Conservation (phyloP, 2,888 invertebrate species). For the Cecidostiba fungosa region DNA sequence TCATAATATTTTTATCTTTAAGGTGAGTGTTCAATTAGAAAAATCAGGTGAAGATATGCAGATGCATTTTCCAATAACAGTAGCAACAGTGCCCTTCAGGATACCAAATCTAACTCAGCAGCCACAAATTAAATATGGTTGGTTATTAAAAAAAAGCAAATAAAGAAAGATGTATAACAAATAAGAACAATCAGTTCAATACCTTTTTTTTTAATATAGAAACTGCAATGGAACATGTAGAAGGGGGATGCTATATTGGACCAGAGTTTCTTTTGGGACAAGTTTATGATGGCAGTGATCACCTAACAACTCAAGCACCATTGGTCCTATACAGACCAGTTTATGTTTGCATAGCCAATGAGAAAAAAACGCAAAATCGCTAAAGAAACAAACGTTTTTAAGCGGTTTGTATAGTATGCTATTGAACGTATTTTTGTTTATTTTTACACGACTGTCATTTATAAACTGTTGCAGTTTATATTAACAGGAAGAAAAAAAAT, state of each 20-base stretch:
- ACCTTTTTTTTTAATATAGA: slow-evolving; percentile 81
- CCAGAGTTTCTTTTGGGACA: slow-evolving; percentile 90
- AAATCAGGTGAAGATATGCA: slow-evolving; percentile 87
- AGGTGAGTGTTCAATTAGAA: slow-evolving; percentile 87
- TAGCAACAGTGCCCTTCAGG: slow-evolving; percentile 88
- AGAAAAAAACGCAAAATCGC: slow-evolving; percentile 65
- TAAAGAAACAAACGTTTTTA: slow-evolving; percentile 30
- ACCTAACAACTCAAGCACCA: slow-evolving; percentile 72
- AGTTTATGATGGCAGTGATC: slow-evolving; percentile 87
- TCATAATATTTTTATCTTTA: slow-evolving; percentile 64
- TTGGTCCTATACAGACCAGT: slow-evolving; percentile 86
- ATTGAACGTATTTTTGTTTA: slow-evolving; percentile 8
- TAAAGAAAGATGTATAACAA: background rate
- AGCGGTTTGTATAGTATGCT: slow-evolving; percentile 13
- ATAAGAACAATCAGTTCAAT: background rate
- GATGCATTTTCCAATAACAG: slow-evolving; percentile 88
- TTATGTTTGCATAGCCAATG: slow-evolving; percentile 81
- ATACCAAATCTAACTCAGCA: slow-evolving; percentile 85
- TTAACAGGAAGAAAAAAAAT: slow-evolving; percentile 26
- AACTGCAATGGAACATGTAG: slow-evolving; percentile 86
- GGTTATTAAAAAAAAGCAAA: slow-evolving; percentile 70
- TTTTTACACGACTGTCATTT: slow-evolving; percentile 35
- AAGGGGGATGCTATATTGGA: slow-evolving; percentile 89
- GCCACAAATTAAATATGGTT: slow-evolving; percentile 85
- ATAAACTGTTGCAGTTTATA: slow-evolving; percentile 7